These are phyloP conservation scores for Pantala flavescens DNA, from an alignment of 1,140 invertebrate species.

Conservation along the genomic window DNA sequence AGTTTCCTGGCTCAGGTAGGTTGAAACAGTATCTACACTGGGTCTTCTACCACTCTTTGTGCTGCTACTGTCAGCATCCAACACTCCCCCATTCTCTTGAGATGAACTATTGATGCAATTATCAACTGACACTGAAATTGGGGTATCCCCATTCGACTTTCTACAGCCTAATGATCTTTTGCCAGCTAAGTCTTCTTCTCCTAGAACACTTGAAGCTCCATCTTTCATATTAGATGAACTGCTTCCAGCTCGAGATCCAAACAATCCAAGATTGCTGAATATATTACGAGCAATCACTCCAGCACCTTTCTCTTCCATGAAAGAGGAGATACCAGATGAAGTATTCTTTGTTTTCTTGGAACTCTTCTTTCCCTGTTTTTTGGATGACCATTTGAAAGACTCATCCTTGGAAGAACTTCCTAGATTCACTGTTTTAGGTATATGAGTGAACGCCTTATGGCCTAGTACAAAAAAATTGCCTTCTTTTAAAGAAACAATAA, in stretches of 20 bases:
- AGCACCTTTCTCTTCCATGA: slow-evolving; percentile 32
- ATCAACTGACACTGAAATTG: background rate
- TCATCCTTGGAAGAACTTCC: background rate
- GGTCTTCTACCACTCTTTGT: slow-evolving; percentile 60
- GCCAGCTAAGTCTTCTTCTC: background rate
- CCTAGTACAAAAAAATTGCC: background rate
- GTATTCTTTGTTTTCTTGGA: slow-evolving; percentile 32
- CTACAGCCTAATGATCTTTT: background rate
- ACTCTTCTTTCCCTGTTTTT: slow-evolving; percentile 20
- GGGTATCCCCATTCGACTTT: background rate
- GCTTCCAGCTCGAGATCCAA: slow-evolving; percentile 36
- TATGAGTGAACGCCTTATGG: background rate
- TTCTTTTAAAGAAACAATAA: too few relatives aligned
- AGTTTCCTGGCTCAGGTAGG: slow-evolving; percentile 69
- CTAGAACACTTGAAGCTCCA: background rate
- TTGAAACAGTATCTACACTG: slow-evolving; percentile 76
- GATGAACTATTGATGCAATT: too few relatives aligned
- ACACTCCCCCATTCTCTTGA: slow-evolving; percentile 26
- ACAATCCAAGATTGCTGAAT: slow-evolving; percentile 68
- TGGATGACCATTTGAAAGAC: slow-evolving; percentile 9
- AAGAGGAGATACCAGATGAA: background rate
- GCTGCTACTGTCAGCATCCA: slow-evolving; percentile 56
- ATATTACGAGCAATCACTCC: slow-evolving; percentile 62
- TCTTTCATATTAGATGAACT: slow-evolving; percentile 27
- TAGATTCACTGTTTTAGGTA: background rate